These are phyloP conservation scores for Thaumetopoea pityocampa DNA, from an alignment of 1,140 invertebrate species.

Conservation along the genomic window DNA sequence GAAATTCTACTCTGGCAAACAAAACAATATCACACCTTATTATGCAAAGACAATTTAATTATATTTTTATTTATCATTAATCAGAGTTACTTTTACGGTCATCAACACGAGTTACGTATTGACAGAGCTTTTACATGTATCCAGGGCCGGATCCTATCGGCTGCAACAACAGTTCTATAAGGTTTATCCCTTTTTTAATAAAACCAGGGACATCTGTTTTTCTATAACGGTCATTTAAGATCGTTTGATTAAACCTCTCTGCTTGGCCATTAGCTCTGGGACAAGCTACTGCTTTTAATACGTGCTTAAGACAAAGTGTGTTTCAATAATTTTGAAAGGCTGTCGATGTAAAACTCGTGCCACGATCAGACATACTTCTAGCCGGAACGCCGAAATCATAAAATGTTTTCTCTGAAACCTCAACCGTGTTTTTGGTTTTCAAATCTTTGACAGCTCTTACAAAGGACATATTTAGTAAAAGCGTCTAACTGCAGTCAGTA, in stretches of 20 bases:
- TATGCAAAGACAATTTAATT: too few relatives aligned
- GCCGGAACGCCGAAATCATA: slow-evolving; percentile 23
- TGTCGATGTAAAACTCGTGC: slow-evolving; percentile 24
- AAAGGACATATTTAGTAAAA: slow-evolving; percentile 29
- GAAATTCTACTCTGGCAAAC: too few relatives aligned
- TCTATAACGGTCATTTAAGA: slow-evolving; percentile 7
- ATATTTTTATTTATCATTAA: too few relatives aligned
- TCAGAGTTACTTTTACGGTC: too few relatives aligned
- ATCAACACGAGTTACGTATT: too few relatives aligned
- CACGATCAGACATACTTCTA: slow-evolving; percentile 24
- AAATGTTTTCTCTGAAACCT: slow-evolving; percentile 23
- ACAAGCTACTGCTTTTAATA: slow-evolving; percentile 28
- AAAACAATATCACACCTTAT: too few relatives aligned
- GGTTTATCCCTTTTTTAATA: slow-evolving; percentile 12
- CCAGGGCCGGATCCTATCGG: slow-evolving; percentile 23
- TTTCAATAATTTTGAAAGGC: slow-evolving; percentile 24
- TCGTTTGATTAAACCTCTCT: slow-evolving; percentile 25
- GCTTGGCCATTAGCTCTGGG: slow-evolving; percentile 25
- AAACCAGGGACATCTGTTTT: slow-evolving; percentile 7
- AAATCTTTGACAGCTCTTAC: slow-evolving; percentile 21
- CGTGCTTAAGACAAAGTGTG: slow-evolving; percentile 24
- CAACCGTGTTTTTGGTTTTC: slow-evolving; percentile 23
- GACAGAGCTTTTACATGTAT: slow-evolving; percentile 19
- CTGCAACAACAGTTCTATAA: slow-evolving; percentile 19
- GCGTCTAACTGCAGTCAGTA: slow-evolving; percentile 27